Conservation (phyloP, 2,797 vertebrate species). For the Microcaecilia unicolor region DNA sequence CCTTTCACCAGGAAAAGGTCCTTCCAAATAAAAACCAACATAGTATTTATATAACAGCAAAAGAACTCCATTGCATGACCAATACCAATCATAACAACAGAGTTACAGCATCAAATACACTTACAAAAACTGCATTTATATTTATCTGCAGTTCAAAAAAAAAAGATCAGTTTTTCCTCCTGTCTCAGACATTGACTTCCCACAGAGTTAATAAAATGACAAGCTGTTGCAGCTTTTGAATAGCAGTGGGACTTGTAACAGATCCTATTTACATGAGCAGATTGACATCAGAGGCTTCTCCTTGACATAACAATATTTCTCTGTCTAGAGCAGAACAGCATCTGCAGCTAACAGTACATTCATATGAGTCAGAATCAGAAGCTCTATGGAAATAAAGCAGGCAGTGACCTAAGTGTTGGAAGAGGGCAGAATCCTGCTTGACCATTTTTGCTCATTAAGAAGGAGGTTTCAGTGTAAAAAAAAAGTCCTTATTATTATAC, state of each 20-base stretch:
- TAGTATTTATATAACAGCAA: too few species aligned
- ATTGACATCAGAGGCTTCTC: not conserved
- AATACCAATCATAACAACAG: not conserved
- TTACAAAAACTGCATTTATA: not conserved
- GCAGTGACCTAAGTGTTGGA: not conserved
- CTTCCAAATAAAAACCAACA: too few species aligned
- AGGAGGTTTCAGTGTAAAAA: not conserved
- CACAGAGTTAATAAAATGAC: not conserved
- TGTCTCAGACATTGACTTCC: not conserved
- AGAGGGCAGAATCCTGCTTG: constrained; percentile 2
- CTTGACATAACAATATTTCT: not conserved
- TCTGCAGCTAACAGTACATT: too few species aligned
- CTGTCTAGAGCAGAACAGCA: not conserved
- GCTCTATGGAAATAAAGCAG: not conserved
- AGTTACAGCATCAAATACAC: not conserved
- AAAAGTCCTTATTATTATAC: not conserved
- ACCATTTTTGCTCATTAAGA: constrained; percentile 3
- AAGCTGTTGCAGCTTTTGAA: not conserved
- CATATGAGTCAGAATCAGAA: not conserved
- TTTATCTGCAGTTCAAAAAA: not conserved
- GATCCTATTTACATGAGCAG: accelerated
- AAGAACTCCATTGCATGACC: too few species aligned
- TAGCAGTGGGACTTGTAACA: not conserved
- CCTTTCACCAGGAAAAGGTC: constrained; percentile 26
- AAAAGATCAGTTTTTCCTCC: not conserved